Conservation (phyloP, 2,888 invertebrate species). For the Molanna angustata region DNA sequence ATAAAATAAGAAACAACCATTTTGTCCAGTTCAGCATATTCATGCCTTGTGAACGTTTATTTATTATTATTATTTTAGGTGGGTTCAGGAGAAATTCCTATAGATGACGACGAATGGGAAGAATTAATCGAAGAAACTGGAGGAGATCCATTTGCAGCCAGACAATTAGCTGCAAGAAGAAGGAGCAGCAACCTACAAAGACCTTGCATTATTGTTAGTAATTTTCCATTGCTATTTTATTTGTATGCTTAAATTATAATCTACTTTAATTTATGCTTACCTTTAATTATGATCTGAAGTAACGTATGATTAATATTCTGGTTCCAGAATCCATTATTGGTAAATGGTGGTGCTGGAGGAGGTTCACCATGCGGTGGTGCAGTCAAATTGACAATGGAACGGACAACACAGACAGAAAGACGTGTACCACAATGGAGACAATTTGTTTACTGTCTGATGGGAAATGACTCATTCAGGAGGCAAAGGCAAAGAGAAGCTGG, state of each 20-base stretch:
- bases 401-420: slow-evolving; percentile 79
- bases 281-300: too few relatives aligned
- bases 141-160: slow-evolving; percentile 51
- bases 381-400: slow-evolving; percentile 68
- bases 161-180: slow-evolving; percentile 49
- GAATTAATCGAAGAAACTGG: slow-evolving; percentile 65
- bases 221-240: not conserved
- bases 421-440: slow-evolving; percentile 75
- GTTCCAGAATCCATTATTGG: too few relatives aligned
- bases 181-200: slow-evolving; percentile 42
- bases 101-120: slow-evolving; percentile 81
- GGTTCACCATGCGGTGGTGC: not conserved
- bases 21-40: too few relatives aligned
- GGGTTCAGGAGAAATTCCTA: slow-evolving; percentile 79
- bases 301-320: too few relatives aligned
- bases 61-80: too few relatives aligned
- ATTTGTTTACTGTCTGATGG: slow-evolving; percentile 75
- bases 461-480: slow-evolving; percentile 72
- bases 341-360: too few relatives aligned
- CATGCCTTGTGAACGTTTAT: too few relatives aligned
- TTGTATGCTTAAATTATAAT: too few relatives aligned
- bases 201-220: slow-evolving; percentile 30
- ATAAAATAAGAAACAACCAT: too few relatives aligned
- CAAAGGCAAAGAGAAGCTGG: slow-evolving; percentile 72
- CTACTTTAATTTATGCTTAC: too few relatives aligned